Base-by-base conservation (phyloP, 2,888 invertebrate genomes). In the Shargacucullia verbasci region DNA sequence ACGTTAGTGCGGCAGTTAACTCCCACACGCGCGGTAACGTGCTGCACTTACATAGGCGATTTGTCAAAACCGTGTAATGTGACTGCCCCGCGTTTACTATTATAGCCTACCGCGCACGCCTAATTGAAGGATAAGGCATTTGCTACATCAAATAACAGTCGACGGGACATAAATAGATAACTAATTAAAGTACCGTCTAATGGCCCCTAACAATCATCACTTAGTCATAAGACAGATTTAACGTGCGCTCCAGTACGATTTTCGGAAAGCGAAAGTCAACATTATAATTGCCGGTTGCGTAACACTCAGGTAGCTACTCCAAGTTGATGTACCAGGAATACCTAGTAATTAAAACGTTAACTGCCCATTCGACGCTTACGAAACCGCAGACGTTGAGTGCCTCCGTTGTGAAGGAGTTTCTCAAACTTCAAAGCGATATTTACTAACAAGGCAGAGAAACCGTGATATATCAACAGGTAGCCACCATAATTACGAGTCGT, bases 401-500 rank as follows among this genome's bases (percentile, higher is more conserved):
- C 31, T 53, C 48, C 35, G 60, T 60, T 68, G 53, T 55, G 60
- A 65, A 59, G 49, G 50, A 54, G 55, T 59, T 59, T 41, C 44
- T 48, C 29, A 54, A 59, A 63, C 50, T 57, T 48, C 60, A 63
- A 71, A 63, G 48, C 44, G 37, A 27, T 76, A 76, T 81, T 81
- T 82, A 81, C 81, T 69, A 81, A 82, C 81, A 82, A 67, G 54
- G 43, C 53, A 57, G 57, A 54, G 54, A 64, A 67, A 58, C 52
- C 56, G 52, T 71, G 55, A 70, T 79, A 73, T 72, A 82, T 83
- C 84, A 83, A 83, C 84, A 84, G 81, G 83, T 83, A 73, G 66
- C 59, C 59, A 45, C 14, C 10, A 71, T 68, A 72, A 74, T 79
- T 71, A 78, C 65, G 69, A 76, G 73, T 64, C 70, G 66, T 69